Percentiles rank a stretch among this genome's conserved stretches.
These are phyloP conservation scores for Scytalopus superciliaris DNA, from an alignment of 2,113 vertebrate species.

Conservation along the genomic window DNA sequence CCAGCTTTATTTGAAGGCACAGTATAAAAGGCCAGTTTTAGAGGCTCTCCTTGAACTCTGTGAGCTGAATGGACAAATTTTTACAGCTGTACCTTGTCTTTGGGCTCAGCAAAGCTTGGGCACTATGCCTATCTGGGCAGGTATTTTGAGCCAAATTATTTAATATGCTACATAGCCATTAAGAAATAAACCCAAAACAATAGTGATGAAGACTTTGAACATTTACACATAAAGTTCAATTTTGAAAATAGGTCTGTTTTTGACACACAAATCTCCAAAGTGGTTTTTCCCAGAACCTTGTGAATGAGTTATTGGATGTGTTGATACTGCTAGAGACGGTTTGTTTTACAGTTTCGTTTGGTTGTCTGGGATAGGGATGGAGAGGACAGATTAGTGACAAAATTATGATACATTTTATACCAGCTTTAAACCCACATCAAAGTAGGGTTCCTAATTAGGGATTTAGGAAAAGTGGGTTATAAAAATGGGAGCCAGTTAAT, in stretches of 20 bases:
- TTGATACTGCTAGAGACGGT: not conserved
- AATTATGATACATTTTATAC: not conserved
- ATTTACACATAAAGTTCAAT: not conserved
- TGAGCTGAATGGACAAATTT: not conserved
- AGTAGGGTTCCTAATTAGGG: not conserved
- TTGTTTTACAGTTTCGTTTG: not conserved
- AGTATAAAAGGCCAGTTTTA: not conserved
- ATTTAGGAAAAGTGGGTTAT: constrained; percentile 30
- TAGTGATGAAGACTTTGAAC: not conserved
- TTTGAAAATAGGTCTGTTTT: not conserved
- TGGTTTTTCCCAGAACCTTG: not conserved
- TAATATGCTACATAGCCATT: not conserved
- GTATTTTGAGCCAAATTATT: not conserved
- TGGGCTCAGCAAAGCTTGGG: not conserved
- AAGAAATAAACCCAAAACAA: not conserved
- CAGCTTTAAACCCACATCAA: not conserved
- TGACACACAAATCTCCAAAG: not conserved
- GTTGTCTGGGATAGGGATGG: not conserved
- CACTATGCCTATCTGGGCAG: not conserved
- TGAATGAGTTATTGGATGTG: not conserved
- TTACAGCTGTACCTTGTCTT: not conserved
- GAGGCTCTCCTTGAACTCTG: not conserved
- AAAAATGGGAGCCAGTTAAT: not conserved
- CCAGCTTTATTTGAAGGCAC: not conserved
- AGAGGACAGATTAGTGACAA: not conserved